Evolutionary conservation across 2,888 invertebrate genomes (phyloP).

Genomic region (Meteorus colon): DNA sequence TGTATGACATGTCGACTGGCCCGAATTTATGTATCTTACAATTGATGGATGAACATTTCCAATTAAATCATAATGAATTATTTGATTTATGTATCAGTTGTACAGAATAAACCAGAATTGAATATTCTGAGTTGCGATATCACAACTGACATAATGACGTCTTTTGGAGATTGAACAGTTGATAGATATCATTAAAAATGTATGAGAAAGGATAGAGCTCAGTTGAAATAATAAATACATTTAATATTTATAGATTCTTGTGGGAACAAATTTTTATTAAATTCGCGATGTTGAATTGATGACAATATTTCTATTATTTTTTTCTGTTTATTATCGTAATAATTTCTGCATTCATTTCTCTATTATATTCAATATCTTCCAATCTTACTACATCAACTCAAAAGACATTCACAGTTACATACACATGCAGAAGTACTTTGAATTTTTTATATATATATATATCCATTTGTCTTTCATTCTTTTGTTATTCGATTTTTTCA

Average conservation of each 20-base stretch:
- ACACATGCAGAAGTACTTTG: slow-evolving; percentile 34
- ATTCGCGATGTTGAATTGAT: slow-evolving; percentile 29
- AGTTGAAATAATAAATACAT: slow-evolving; percentile 25
- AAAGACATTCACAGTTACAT: slow-evolving; percentile 36
- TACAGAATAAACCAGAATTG: slow-evolving; percentile 18
- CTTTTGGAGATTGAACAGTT: not conserved
- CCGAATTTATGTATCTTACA: not conserved
- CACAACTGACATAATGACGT: not conserved
- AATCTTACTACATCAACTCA: slow-evolving; percentile 34
- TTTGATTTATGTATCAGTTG: slow-evolving; percentile 40
- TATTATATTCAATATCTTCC: slow-evolving; percentile 24
- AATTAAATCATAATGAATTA: slow-evolving; percentile 17
- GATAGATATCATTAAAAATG: slow-evolving; percentile 5
- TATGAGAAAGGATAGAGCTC: not conserved
- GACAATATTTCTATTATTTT: slow-evolving; percentile 3
- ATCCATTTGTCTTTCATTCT: slow-evolving; percentile 10
- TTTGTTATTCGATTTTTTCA: not conserved
- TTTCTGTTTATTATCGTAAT: slow-evolving; percentile 11
- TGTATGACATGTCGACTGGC: not conserved
- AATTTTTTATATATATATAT: slow-evolving; percentile 2
- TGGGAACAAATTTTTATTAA: slow-evolving; percentile 42
- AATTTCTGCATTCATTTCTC: slow-evolving; percentile 15
- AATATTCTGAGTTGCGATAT: slow-evolving; percentile 18
- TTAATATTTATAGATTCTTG: slow-evolving; percentile 9
- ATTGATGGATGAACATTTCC: not conserved